A percentile compares a stretch with the other conserved stretches of the same genome.
phyloP scores from a whole-genome alignment of 1,140 invertebrate genomes.

The Ostrea edulis region DNA sequence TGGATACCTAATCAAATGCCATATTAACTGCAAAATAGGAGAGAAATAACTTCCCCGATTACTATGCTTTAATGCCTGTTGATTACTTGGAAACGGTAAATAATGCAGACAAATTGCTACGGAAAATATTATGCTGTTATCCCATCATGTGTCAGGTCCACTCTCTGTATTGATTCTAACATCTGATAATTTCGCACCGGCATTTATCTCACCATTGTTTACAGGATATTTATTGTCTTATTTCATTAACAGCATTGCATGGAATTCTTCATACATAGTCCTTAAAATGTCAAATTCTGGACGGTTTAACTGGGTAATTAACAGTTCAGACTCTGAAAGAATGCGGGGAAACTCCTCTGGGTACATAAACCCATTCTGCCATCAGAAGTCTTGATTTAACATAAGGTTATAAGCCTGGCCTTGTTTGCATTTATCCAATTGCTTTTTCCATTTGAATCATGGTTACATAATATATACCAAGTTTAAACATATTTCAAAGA shows the following conservation, averaged over 20 bases:
- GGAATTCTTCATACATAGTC: background rate
- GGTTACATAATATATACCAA: too few relatives aligned
- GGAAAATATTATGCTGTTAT: background rate
- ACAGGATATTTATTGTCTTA: background rate
- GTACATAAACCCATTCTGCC: too few relatives aligned
- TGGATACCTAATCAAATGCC: background rate
- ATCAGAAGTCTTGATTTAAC: too few relatives aligned
- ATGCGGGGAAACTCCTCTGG: too few relatives aligned
- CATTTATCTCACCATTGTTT: background rate
- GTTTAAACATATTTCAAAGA: too few relatives aligned
- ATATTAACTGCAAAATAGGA: background rate
- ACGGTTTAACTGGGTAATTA: background rate
- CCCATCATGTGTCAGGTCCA: slow-evolving; percentile 24
- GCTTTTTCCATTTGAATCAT: too few relatives aligned
- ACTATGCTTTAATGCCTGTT: background rate
- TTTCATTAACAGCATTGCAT: background rate
- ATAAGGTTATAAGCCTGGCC: too few relatives aligned
- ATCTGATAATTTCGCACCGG: background rate
- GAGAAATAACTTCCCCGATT: background rate
- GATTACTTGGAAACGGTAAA: background rate
- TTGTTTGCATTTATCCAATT: too few relatives aligned
- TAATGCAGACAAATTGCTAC: slow-evolving; percentile 30
- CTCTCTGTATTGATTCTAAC: background rate
- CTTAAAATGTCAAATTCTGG: background rate
- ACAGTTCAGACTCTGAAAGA: too few relatives aligned